Base-by-base conservation (phyloP, 2,113 vertebrate genomes). In the Oryzias melastigma region DNA sequence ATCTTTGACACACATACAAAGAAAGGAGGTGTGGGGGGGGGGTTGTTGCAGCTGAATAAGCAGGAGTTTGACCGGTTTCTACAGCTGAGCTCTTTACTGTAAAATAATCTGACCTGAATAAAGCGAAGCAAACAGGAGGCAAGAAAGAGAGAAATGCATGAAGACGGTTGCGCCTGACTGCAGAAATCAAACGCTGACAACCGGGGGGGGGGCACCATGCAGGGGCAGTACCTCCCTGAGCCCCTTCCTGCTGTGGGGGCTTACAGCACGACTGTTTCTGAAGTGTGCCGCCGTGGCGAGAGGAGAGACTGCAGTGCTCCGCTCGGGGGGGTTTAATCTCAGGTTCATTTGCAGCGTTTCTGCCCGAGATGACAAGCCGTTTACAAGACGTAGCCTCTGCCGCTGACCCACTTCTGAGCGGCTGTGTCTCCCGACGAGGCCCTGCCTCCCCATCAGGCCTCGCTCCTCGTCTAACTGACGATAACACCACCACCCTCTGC, bases 361-460 rank as follows among this genome's bases (percentile, higher is more conserved):
- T 88, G 81, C 82, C 77, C 81, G 71, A 77, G 87, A 90, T 82
- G 84, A 89, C 88, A 88, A 89, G 87, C 87, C 87, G 81, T 90
- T 92, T 87, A 88, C 88, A 88, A 88, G 88, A 88, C 65, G 82
- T 81, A 90, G 88, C 85, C 85, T 89, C 86, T 91, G 83, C 86
- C 17, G 81, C 85, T 91, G 91, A 91, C 91, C 91, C 91, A 91
- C 82, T 92, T 91, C 88, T 90, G 85, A 88, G 85, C 75, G 86
- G 84, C 85, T 89, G 88, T 68, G 73, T 91, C 85, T 86, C 71
- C 58, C 84, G 84, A 90, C 86, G 86, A 83, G 88, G 88, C 88
- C 89, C 85, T 83, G 87, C 89, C 87, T 87, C 84, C 85, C 82
- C 81, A 89, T 88, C 89, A 88, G 83, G 80, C 84, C 80, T 88